These are phyloP conservation scores for Girardinichthys multiradiatus DNA, from an alignment of 2,113 vertebrate species.

Conservation along the genomic window DNA sequence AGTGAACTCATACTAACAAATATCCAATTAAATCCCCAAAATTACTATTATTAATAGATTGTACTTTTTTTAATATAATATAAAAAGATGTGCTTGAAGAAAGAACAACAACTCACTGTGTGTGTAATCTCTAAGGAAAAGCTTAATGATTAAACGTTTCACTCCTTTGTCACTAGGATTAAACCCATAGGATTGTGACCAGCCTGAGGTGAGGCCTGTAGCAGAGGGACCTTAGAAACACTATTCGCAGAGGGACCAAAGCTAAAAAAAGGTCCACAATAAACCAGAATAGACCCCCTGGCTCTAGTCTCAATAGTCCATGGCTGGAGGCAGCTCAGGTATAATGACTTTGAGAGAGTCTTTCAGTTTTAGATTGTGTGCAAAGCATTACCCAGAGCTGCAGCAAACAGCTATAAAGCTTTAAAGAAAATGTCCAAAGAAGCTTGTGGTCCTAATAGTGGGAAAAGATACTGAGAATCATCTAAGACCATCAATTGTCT, in stretches of 20 bases:
- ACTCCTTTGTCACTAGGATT: slow-evolving; percentile 35
- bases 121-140: slow-evolving; percentile 42
- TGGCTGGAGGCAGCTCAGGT: slow-evolving; percentile 29
- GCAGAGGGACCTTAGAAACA: slow-evolving; percentile 29
- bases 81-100: slow-evolving; percentile 20
- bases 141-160: slow-evolving; percentile 25
- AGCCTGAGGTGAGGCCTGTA: slow-evolving; percentile 32
- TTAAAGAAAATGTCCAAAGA: neutral
- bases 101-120: slow-evolving; percentile 45
- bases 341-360: neutral
- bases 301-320: slow-evolving; percentile 38
- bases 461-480: slow-evolving; percentile 1
- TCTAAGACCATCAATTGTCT: slow-evolving; percentile 12
- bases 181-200: slow-evolving; percentile 41
- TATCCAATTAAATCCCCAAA: slow-evolving; percentile 1
- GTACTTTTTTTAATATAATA: slow-evolving; percentile 11
- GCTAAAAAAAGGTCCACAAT: slow-evolving; percentile 23
- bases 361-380: slow-evolving; percentile 11
- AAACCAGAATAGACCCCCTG: slow-evolving; percentile 27
- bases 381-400: slow-evolving; percentile 1
- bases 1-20: neutral
- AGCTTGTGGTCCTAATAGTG: neutral
- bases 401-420: slow-evolving; percentile 10
- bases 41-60: slow-evolving; percentile 9
- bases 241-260: slow-evolving; percentile 13